A percentile compares a stretch with the other conserved stretches of the same genome.
Evolutionary conservation across 2,888 invertebrate species (phyloP).

Genomic region (Drosophila pseudotakahashii): DNA sequence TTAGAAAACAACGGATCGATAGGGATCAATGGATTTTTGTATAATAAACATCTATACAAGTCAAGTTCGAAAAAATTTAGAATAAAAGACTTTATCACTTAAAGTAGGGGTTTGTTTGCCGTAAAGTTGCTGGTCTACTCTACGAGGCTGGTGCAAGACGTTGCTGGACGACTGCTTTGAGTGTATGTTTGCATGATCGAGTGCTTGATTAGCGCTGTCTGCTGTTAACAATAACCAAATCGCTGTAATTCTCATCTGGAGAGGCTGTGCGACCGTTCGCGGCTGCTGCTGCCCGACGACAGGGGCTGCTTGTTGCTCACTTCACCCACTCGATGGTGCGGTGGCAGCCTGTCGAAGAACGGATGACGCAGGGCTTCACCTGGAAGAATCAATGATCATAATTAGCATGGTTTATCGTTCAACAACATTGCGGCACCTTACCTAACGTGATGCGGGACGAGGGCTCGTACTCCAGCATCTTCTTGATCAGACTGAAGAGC

Average conservation of each 20-base stretch:
- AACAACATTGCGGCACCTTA: no score
- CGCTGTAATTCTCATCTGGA: slow-evolving; percentile 85
- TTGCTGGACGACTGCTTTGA: slow-evolving; percentile 51
- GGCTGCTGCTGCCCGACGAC: slow-evolving; percentile 84
- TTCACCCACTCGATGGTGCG: slow-evolving; percentile 90
- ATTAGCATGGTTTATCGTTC: no score
- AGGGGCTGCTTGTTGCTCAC: slow-evolving; percentile 75
- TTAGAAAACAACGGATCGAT: slow-evolving; percentile 29
- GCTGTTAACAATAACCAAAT: slow-evolving; percentile 85
- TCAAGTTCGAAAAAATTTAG: slow-evolving; percentile 69
- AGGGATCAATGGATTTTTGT: slow-evolving; percentile 46
- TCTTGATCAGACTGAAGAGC: slow-evolving; percentile 96
- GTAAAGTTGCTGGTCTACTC: slow-evolving; percentile 31
- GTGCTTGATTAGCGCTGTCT: slow-evolving; percentile 65
- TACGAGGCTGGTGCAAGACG: slow-evolving; percentile 32
- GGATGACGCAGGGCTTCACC: slow-evolving; percentile 95
- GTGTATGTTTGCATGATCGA: slow-evolving; percentile 63
- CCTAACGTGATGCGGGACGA: slow-evolving; percentile 93
- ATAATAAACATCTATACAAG: slow-evolving; percentile 67
- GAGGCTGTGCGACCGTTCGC: slow-evolving; percentile 87
- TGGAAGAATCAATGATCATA: slow-evolving; percentile 28
- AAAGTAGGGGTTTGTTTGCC: slow-evolving; percentile 47
- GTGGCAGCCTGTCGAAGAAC: slow-evolving; percentile 94
- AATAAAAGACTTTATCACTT: slow-evolving; percentile 63
- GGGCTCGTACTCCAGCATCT: slow-evolving; percentile 99